Conservation (phyloP, 2,797 vertebrate genomes). For the Gobionotothen gibberifrons region DNA sequence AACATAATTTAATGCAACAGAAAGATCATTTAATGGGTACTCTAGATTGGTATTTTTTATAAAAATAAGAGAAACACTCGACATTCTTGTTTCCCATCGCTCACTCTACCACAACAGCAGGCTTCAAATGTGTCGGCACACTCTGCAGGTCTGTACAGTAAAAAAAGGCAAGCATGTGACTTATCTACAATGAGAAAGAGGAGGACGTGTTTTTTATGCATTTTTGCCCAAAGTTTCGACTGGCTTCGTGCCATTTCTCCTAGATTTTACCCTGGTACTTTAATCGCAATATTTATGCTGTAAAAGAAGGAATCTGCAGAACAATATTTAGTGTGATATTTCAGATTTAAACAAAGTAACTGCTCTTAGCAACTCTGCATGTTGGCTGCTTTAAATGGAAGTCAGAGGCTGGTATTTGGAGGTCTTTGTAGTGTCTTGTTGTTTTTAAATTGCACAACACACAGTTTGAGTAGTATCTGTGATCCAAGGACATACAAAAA, state of each 20-base stretch:
- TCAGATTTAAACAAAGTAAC: conserved; percentile 2
- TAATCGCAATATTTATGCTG: neutral
- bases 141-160: conserved; percentile 9
- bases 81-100: neutral
- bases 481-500: neutral
- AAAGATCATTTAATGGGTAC: conserved; percentile 4
- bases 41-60: neutral
- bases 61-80: neutral
- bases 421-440: neutral
- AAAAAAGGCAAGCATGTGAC: conserved; percentile 26
- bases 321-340: neutral
- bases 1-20: neutral
- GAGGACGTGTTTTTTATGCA: neutral
- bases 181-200: conserved; percentile 16
- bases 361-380: neutral
- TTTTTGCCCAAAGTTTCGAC: neutral
- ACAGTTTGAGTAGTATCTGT: neutral
- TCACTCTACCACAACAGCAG: neutral
- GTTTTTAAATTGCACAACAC: neutral
- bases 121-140: neutral
- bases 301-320: neutral
- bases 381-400: neutral
- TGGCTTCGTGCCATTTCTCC: neutral
- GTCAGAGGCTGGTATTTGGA: neutral
- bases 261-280: neutral